A percentile compares a stretch with the other conserved stretches of the same genome.
phyloP scores from a whole-genome alignment of 2,888 invertebrate genomes.

The Papilio protenor region DNA sequence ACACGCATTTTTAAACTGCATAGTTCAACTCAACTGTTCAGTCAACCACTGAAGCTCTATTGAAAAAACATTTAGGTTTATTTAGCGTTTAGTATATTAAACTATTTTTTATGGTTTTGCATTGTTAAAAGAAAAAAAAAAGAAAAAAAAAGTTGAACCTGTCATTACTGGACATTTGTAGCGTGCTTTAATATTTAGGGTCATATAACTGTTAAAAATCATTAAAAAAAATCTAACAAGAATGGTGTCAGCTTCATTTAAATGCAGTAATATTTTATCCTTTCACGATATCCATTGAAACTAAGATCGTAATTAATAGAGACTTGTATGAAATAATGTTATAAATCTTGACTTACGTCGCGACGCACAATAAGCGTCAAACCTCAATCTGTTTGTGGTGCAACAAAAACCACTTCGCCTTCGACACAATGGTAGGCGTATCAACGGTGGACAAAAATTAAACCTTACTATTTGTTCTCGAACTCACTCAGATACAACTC shows the following conservation, averaged over 20 bases:
- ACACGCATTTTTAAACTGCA: too few relatives aligned
- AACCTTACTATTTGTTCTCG: conserved; percentile 48
- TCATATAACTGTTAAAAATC: background rate
- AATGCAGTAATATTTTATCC: conserved; percentile 4
- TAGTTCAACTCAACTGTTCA: too few relatives aligned
- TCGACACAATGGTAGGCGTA: conserved; percentile 56
- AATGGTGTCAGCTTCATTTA: conserved; percentile 5
- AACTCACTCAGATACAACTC: conserved; percentile 16
- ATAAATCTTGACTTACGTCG: conserved; percentile 46
- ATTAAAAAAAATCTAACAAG: background rate
- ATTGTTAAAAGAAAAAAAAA: too few relatives aligned
- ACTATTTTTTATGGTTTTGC: too few relatives aligned
- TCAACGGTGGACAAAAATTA: conserved; percentile 53
- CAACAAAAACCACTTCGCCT: conserved; percentile 57
- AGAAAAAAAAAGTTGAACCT: too few relatives aligned
- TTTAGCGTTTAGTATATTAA: too few relatives aligned
- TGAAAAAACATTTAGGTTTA: too few relatives aligned
- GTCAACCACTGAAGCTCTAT: too few relatives aligned
- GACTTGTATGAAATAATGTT: conserved; percentile 46
- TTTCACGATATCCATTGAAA: conserved; percentile 47
- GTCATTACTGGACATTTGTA: too few relatives aligned
- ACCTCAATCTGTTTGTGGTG: conserved; percentile 54
- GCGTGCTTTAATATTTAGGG: background rate
- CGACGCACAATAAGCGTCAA: conserved; percentile 46
- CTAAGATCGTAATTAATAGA: conserved; percentile 51